These are phyloP conservation scores for Pelodiscus sinensis DNA, from an alignment of 2,113 vertebrate genomes.

Conservation along the genomic window DNA sequence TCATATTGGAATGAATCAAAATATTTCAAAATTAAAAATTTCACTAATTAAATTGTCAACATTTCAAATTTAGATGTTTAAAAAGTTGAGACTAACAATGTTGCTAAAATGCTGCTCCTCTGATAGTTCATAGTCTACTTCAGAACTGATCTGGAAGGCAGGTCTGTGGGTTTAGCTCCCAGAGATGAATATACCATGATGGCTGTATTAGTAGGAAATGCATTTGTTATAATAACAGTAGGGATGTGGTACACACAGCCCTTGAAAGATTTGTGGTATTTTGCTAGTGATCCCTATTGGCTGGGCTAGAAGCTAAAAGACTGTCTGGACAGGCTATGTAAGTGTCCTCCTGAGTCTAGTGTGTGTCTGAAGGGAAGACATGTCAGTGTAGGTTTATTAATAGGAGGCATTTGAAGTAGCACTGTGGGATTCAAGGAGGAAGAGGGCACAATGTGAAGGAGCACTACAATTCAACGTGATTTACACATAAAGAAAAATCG, in stretches of 20 bases:
- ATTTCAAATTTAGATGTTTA: slow-evolving; percentile 58
- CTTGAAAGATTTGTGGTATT: accelerated
- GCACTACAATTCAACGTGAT: background rate
- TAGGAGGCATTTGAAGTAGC: background rate
- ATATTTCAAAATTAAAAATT: slow-evolving; percentile 1
- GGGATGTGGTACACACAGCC: background rate
- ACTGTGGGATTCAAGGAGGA: background rate
- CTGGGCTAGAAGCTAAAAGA: background rate
- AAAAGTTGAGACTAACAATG: background rate
- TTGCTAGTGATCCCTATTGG: background rate
- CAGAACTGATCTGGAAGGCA: background rate
- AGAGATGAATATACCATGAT: accelerated
- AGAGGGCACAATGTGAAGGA: accelerated
- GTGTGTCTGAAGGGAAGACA: accelerated
- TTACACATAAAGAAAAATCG: background rate
- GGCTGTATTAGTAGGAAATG: background rate
- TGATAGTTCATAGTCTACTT: background rate
- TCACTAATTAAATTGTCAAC: slow-evolving; percentile 56
- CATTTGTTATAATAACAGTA: background rate
- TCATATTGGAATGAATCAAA: slow-evolving; percentile 25
- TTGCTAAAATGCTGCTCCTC: background rate
- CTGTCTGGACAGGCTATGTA: accelerated
- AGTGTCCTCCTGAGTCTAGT: background rate
- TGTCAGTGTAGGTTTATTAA: accelerated
- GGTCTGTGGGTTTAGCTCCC: background rate